A percentile compares a stretch with the other conserved stretches of the same genome.
These are phyloP conservation scores for Hydrolagus colliei DNA, from an alignment of 2,797 vertebrate species.

Conservation along the genomic window DNA sequence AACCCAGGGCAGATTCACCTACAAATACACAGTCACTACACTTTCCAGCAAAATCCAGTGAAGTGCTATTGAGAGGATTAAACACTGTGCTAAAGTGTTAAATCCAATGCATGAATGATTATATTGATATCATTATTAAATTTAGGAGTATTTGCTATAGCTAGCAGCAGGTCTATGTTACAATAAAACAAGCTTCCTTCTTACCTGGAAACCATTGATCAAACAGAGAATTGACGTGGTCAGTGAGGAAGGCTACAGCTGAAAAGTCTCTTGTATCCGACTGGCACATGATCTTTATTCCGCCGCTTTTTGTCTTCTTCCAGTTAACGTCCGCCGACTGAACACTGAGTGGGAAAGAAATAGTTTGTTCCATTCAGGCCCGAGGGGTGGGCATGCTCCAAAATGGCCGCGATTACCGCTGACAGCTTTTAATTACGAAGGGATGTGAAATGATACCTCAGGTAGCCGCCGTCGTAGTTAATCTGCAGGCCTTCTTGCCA, in stretches of 20 bases:
- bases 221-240: constrained; percentile 88
- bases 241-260: constrained; percentile 94
- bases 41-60: too few species aligned
- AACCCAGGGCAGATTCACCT: too few species aligned
- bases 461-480: constrained; percentile 89
- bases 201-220: constrained; percentile 98
- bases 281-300: constrained; percentile 91
- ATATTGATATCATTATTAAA: too few species aligned
- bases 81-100: too few species aligned
- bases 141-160: too few species aligned
- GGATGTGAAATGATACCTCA: constrained; percentile 63
- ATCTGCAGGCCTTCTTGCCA: constrained; percentile 96
- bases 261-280: constrained; percentile 91
- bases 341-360: constrained; percentile 56
- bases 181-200: constrained; percentile 37
- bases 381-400: background rate
- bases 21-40: too few species aligned
- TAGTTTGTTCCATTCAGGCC: background rate
- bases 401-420: background rate
- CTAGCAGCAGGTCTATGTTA: too few species aligned
- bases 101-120: too few species aligned
- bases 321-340: constrained; percentile 91
- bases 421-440: background rate
- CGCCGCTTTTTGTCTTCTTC: constrained; percentile 92
- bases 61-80: too few species aligned